phyloP scores from a whole-genome alignment of 2,113 vertebrate genomes.

The Clarias gariepinus region DNA sequence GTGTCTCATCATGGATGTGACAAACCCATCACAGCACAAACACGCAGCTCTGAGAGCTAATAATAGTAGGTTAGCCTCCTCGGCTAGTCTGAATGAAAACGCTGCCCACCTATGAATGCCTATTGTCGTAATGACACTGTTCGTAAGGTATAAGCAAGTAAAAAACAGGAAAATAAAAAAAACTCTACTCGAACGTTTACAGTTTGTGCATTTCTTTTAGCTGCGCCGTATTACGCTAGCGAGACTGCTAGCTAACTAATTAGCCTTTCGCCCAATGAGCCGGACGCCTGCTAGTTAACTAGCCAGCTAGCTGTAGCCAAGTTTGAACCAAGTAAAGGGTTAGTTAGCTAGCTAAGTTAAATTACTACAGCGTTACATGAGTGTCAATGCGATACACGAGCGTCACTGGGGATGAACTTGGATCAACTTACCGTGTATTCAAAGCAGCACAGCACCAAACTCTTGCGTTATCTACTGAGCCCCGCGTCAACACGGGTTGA shows the following conservation, averaged over 20 bases:
- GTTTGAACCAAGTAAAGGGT: not conserved
- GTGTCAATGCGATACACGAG: not conserved
- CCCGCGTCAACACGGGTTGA: not conserved
- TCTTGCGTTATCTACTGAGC: not conserved
- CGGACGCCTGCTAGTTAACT: constrained; percentile 1
- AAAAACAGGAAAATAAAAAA: not conserved
- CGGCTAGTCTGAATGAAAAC: not conserved
- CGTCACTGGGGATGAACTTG: not conserved
- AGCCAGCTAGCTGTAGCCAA: constrained; percentile 6
- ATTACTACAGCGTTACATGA: not conserved
- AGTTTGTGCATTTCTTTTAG: not conserved
- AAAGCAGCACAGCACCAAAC: not conserved
- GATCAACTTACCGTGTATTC: constrained; percentile 35
- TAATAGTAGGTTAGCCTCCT: not conserved
- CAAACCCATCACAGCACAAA: not conserved
- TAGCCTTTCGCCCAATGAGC: not conserved
- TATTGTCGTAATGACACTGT: too few species aligned
- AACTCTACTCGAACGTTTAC: not conserved
- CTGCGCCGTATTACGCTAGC: not conserved
- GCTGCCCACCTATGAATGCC: too few species aligned
- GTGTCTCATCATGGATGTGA: not conserved
- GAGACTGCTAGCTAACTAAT: constrained; percentile 19
- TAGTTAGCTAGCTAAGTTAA: not conserved
- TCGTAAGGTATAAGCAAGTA: not conserved
- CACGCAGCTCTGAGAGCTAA: not conserved